Evolutionary conservation across 53 echinoderm and acorn worm genomes (phyloP), one percentile per base, ranked within the genome.

Genomic region (Henricia sp.): DNA sequence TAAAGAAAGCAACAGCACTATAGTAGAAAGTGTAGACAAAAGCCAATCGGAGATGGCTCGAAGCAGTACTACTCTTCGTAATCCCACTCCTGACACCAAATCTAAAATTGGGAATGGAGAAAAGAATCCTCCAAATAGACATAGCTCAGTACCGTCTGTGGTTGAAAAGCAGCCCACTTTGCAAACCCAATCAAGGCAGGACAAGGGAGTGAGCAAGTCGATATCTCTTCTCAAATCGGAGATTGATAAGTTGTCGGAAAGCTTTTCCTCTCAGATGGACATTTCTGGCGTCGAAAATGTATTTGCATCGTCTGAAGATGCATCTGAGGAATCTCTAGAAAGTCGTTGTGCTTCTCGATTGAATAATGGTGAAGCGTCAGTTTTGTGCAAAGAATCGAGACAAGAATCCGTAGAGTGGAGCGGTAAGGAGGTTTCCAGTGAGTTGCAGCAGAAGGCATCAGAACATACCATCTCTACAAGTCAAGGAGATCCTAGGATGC

Each of bases 201-300:
- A 28, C 29, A 44, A 44, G 48, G 21, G 14, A 27, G 2, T 70
- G 48, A 26, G 44, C 2, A 33, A 43, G 30, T 27, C 70, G 1
- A 48, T 44, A 14, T 23, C 48, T 28, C 28, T 17, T 1, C 70
- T 43, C 3, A 32, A 30, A 21, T 44, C 80, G 8, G 50, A 60
- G 43, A 50, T 80, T 26, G 65, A 80, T 44, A 35, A 44, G 30
- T 25, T 80, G 64, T 80, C 80, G 4, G 80, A 80, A n/a, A 80
- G 80, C 80, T 80, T 80, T 34, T 34, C 34, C 44, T 80, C 80
- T 35, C 80, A 80, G 33, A 80, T 80, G 63, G 64, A 60, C 32
- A 62, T 80, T 46, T 80, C 80, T 64, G 80, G 46, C 33, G 16
- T 3, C n/a, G 64, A 80, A 12, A 58, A 75, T 50, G 80, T 64